Base-by-base conservation (phyloP, 1,140 invertebrate species). In the Delia radicum region DNA sequence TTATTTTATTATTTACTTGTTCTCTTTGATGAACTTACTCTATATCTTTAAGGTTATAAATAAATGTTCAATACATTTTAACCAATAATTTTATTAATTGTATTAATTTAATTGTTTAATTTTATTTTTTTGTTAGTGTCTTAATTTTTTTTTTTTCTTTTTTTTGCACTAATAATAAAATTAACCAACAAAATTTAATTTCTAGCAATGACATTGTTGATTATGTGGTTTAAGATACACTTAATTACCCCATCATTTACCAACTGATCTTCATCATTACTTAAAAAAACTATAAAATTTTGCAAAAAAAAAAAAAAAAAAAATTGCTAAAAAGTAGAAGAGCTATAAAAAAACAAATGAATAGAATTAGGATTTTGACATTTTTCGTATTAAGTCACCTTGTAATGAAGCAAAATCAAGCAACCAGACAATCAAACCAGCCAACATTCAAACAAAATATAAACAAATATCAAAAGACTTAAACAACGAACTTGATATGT, bases 401-500 rank as follows among this genome's bases (percentile, higher is more conserved):
- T 55, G 48, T 55, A 55, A 55, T 55, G 21, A 21, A n/a, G 24
- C 48, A 55, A 55, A 55, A 55, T 4, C n/a, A 55, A 21, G 5
- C 5, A 55, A 6, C 21, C 18, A 55, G 21, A 2, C 48, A 55
- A 2, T 21, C 48, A n/a, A 24, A 8, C 21, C 48, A 55, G n/a
- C 21, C 21, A 55, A 2, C 48, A 55, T 21, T n/a, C 42, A 46
- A 13, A n/a, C 5, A 46, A 13, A n/a, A 8, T 13, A n/a, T 18
- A 55, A n/a, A 48, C 12, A 55, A 55, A 55, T 5, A 55, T 55
- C 48, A 55, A 55, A 55, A 55, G 48, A 24, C 48, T 55, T 55
- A 55, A 55, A 55, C 48, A 55, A 55, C 48, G 48, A 55, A 55
- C 48, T 55, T 55, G 48, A 55, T 55, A 55, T 55, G 48, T 55